Base-by-base conservation (phyloP, 2,113 vertebrate genomes). In the Bos javanicus region DNA sequence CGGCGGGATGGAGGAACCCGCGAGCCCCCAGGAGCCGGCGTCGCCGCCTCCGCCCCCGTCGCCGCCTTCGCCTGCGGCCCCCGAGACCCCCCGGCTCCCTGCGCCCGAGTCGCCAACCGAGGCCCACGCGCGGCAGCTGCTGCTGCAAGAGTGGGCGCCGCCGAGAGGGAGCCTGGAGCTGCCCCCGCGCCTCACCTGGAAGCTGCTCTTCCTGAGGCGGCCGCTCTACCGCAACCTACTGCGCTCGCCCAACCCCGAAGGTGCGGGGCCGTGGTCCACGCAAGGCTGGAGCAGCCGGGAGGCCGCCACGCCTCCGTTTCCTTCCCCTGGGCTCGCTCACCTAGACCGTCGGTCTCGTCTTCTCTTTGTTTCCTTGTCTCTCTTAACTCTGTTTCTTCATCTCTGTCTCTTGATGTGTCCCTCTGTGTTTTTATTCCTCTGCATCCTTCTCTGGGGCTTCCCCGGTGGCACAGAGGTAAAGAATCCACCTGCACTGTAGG, bases 211-310 rank as follows among this genome's bases (percentile, higher is more conserved):
- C 28, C 98, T 99, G 78, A 98, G 98, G 52, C 98, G 98, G 48
- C 99, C 99, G 1, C 98, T 99, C 36, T 98, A 98, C 71, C 99
- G 99, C 78, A 99, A 99, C 94, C 90, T 99, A 4, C 98, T 99
- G 97, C 98, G 91, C 95, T 99, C 99, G 97, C 98, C 99, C 12
- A 95, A 99, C n/a, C 99, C 99, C 54, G 98, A 99, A 97, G 99
- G 99, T 99, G 97, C 64, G n/a, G 50, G 81, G 54, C 21, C 1
- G 33, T 8, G 21, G 81, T 36, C 81, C 4, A 4, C 19, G 10
- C 46, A 4, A 4, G 28, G 6, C 62, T 4, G 52, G 26, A 26
- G 54, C 43, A 17, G 78, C 43, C 1, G 11, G 39, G 3, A n/a
- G 67, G 7, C 48, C 7, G 26, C 33, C 33, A 4, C 11, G 33